Evolutionary conservation across 2,888 invertebrate species (phyloP), one percentile per base, ranked within the genome.

Genomic region (Macrosoma leucophasiata): DNA sequence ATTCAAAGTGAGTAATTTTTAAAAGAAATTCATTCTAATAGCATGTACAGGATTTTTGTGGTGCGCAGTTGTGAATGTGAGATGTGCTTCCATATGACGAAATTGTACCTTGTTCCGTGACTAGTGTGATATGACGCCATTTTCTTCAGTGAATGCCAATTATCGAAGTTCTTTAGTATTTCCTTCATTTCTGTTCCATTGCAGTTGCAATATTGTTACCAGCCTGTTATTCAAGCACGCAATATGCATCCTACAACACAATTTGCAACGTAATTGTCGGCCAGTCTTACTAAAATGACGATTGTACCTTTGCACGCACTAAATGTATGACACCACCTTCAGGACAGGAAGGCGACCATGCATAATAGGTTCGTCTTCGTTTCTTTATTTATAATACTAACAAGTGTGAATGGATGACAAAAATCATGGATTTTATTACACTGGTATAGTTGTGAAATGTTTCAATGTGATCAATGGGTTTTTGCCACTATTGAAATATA

Each of bases 71-170:
- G 69, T 72, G 68, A 58, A 55, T 64, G 62, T 71, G 67, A 66
- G 49, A 54, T 64, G 71, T 71, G 73, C 53, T 64, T 65, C 54
- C 59, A 46, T 63, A 77, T 79, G 75, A 79, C 65, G 75, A 84
- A 84, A 84, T 77, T 68, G 74, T 78, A 81, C 81, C 79, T 82
- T 79, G 79, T 79, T 82, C 81, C 76, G 77, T 81, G 81, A 81
- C 71, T 75, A 78, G 78, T 82, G 79, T 82, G 79, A 78, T 82
- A 82, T 79, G 84, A 84, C 84, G 84, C 84, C 84, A 85, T 85
- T 85, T 84, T 85, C 82, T 85, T 78, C 79, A n/a, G 76, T 82
- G 84, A 79, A 82, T 82, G 78, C 84, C 84, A 84, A 81, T 82
- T 81, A 84, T 41, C 65, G 60, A 71, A 72, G 71, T 72, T 77